A percentile compares a stretch with the other conserved stretches of the same genome.
These are phyloP conservation scores for Drosophila mimica DNA, from an alignment of 2,888 invertebrate genomes.

Conservation along the genomic window DNA sequence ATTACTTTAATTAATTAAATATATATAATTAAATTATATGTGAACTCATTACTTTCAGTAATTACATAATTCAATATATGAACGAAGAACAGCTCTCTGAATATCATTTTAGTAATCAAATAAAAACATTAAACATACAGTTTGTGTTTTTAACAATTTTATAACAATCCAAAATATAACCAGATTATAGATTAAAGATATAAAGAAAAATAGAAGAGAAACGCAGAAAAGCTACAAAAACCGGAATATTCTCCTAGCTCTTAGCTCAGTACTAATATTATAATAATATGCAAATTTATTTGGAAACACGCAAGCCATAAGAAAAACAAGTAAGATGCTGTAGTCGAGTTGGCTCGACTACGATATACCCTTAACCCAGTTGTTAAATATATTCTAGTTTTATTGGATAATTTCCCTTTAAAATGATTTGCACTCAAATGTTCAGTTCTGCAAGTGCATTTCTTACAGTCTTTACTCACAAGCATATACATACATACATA, in stretches of 20 bases:
- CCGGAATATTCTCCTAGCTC: constrained; percentile 40
- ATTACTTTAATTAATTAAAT: neutral
- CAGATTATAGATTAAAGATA: neutral
- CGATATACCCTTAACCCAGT: too few species aligned
- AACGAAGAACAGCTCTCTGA: neutral
- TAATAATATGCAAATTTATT: constrained; percentile 45
- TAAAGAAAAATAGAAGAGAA: neutral
- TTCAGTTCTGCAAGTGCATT: too few species aligned
- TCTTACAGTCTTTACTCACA: too few species aligned
- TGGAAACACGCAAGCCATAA: constrained; percentile 25
- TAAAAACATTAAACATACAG: neutral
- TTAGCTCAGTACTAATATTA: constrained; percentile 4
- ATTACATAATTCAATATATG: neutral
- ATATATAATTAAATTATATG: neutral
- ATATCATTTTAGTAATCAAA: neutral
- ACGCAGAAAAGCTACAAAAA: constrained; percentile 14
- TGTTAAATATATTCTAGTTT: too few species aligned
- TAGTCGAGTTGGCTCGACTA: too few species aligned
- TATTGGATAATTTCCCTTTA: too few species aligned
- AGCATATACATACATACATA: too few species aligned
- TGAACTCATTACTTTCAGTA: neutral
- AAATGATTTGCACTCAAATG: too few species aligned
- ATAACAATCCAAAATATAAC: neutral
- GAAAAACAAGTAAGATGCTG: too few species aligned
- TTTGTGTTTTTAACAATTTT: neutral